Base-by-base conservation (phyloP, 2,888 invertebrate genomes). In the Drosophila cracens region DNA sequence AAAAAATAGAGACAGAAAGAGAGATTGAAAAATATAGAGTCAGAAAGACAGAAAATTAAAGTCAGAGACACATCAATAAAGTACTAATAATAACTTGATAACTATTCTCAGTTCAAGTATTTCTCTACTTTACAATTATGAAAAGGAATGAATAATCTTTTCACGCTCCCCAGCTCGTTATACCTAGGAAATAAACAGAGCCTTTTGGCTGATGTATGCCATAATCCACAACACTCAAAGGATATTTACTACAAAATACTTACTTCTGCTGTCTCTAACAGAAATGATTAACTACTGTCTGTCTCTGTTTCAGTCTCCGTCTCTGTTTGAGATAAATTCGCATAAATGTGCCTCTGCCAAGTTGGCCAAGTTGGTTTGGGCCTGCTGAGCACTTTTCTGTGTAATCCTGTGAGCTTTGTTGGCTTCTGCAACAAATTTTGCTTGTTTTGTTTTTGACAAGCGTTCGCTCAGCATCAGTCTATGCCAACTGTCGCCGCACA, bases 321-420 rank as follows among this genome's bases (percentile, higher is more conserved):
- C 33, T 27, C 34, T 49, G 34, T 43, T 51, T 43, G 1, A 43
- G 56, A 51, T 71, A 62, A 70, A 83, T 63, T 68, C 61, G 29
- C 56, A 52, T 64, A 79, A 81, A 69, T 75, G 57, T 61, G 72
- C 63, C 58, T 25, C 4, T 25, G 63, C 48, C 74, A 68, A 46
- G 67, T 79, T 76, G 80, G 70, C 63, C 83, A 82, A 68, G 25
- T 46, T 16, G 46, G 25, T 25, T 46, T 56, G 59, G 78, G 81
- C 86, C 76, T 74, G 84, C 85, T 82, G 87, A 74, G 89, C 87
- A 79, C 82, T 82, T 83, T 76, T 52, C 67, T 57, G n/a, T 72
- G 88, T 89, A 85, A 85, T 89, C 85, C 86, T 68, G 67, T 43
- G 71, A 75, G 87, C 82, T 90, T 87, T 89, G 70, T 64, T 70